phyloP scores from a whole-genome alignment of 1,140 invertebrate species.

The Paraescarpia echinospica region DNA sequence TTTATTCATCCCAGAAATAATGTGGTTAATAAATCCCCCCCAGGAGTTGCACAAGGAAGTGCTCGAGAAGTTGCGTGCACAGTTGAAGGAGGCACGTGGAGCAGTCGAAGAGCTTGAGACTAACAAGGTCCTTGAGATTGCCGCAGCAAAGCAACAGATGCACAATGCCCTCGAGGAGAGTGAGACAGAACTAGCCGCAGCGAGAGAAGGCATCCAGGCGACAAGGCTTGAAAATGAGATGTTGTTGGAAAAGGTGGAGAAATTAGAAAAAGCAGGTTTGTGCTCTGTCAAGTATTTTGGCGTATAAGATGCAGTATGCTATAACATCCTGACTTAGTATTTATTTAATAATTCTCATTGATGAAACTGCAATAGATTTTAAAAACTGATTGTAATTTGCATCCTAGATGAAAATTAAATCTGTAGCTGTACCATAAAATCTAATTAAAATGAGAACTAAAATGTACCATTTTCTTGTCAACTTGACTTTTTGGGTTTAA shows the following conservation, averaged over 20 bases:
- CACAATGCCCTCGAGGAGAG: slow-evolving; percentile 63
- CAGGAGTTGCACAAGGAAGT: slow-evolving; percentile 17
- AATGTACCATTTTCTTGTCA: too few species aligned
- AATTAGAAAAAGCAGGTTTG: slow-evolving; percentile 46
- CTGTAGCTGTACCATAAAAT: too few species aligned
- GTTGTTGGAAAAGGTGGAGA: slow-evolving; percentile 58
- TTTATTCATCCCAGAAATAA: background rate
- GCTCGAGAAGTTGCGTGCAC: slow-evolving; percentile 42
- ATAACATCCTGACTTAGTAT: background rate
- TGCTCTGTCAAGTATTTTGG: background rate
- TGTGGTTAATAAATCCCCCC: background rate
- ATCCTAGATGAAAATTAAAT: too few species aligned
- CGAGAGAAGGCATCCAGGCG: slow-evolving; percentile 16
- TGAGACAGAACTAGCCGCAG: slow-evolving; percentile 59
- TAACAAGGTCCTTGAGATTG: slow-evolving; percentile 48
- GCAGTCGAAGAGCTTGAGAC: slow-evolving; percentile 52
- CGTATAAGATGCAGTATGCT: background rate
- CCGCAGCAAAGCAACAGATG: slow-evolving; percentile 44
- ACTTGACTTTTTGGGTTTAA: too few species aligned
- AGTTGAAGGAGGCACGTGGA: slow-evolving; percentile 48
- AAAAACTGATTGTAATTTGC: too few species aligned
- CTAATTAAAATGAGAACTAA: too few species aligned
- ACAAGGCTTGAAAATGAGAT: slow-evolving; percentile 31
- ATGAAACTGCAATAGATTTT: too few species aligned
- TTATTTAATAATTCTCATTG: background rate